A percentile compares a stretch with the other conserved stretches of the same genome.
Conservation (phyloP, 2,888 invertebrate species). For the Lithophane ornitopus region DNA sequence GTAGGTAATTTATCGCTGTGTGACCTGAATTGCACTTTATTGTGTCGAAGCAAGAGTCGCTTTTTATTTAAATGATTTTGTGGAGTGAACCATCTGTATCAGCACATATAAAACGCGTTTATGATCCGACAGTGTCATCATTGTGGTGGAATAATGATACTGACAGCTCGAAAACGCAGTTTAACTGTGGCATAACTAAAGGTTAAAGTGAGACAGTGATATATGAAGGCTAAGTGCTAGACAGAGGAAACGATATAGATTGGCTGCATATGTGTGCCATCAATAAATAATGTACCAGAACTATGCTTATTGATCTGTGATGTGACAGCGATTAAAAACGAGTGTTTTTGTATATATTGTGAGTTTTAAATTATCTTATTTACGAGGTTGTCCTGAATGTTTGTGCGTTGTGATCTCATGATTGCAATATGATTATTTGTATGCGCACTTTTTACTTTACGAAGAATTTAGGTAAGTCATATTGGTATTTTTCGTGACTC, state of each 20-base stretch:
- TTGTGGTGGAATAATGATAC: no score
- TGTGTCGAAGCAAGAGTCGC: no score
- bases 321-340: conserved; percentile 65
- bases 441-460: conserved; percentile 27
- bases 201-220: not conserved
- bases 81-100: no score
- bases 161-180: no score
- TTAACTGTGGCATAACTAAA: not conserved
- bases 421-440: conserved; percentile 64
- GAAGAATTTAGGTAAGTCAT: not conserved
- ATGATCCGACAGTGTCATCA: no score
- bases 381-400: conserved; percentile 47
- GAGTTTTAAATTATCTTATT: conserved; percentile 50
- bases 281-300: conserved; percentile 39
- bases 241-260: not conserved
- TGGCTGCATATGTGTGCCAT: not conserved
- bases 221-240: not conserved
- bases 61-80: no score
- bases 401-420: conserved; percentile 69
- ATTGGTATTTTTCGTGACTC: not conserved
- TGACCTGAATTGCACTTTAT: no score
- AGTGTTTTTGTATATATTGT: conserved; percentile 67
- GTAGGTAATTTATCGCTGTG: no score
- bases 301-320: conserved; percentile 75
- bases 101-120: no score